A percentile compares a stretch with the other conserved stretches of the same genome.
Conservation (phyloP, 1,140 invertebrate species). For the Babylonia areolata region DNA sequence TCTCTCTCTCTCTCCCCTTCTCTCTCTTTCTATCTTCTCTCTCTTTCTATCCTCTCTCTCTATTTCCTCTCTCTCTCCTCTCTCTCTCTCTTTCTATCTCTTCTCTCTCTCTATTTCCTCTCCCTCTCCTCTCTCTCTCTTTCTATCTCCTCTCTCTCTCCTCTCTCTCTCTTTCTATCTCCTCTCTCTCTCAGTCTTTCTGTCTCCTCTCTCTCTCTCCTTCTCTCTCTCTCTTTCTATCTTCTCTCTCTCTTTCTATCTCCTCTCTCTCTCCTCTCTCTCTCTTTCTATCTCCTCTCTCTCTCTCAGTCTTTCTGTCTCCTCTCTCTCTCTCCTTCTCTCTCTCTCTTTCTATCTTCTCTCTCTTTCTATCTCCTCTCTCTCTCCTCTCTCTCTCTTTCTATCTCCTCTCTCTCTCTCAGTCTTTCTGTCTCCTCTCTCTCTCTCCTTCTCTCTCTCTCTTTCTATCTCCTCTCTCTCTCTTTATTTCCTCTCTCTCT, state of each 20-base stretch:
- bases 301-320: not conserved
- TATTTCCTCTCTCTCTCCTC: no score
- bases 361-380: not conserved
- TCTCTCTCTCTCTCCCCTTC: no score
- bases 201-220: slow-evolving; percentile 2
- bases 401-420: not conserved
- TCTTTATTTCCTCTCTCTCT: not conserved
- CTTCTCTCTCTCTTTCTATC: not conserved
- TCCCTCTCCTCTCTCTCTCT: no score
- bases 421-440: not conserved
- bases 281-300: not conserved
- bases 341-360: not conserved
- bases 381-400: not conserved
- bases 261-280: not conserved
- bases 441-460: slow-evolving; percentile 2
- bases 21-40: no score
- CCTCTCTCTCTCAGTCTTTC: not conserved
- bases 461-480: not conserved
- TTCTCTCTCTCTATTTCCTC: no score
- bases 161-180: no score
- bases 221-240: not conserved
- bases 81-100: not conserved
- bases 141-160: no score
- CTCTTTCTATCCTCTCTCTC: no score
- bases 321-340: not conserved